Base-by-base conservation (phyloP, 2,888 invertebrate species). In the Tanypteryx hageni region DNA sequence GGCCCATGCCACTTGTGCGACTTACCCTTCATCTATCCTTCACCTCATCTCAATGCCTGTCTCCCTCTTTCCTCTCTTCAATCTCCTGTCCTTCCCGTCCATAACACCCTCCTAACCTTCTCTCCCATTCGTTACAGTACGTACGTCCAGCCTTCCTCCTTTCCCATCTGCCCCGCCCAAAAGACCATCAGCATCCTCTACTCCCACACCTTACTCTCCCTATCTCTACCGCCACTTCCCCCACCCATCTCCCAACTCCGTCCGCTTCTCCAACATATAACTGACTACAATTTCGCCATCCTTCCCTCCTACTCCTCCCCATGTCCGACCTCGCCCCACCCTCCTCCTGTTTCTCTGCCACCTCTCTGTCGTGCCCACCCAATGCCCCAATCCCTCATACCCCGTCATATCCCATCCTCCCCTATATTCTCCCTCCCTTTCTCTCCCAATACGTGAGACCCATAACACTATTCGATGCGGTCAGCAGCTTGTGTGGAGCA, bases 391-490 rank as follows among this genome's bases (percentile, higher is more conserved):
- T 44, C 44, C 44, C 44, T 44, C 44, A 44, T 44, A 44, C 44
- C 44, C 44, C 44, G 44, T 44, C 44, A 44, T 44, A 44, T 44
- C 44, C 44, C 44, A 3, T 44, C 44, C 44, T 44, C 44, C 44
- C 44, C 44, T 44, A 3, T 44, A 44, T 44, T 44, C 44, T 44
- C 44, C 5, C 44, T 44, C 44, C 44, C 44, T 44, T 44, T 44
- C 44, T 44, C 44, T 44, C 44, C 22, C 27, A 27, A 76, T 68
- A 68, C 68, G n/a, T 22, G 68, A 68, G n/a, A 11, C 18, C n/a
- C 76, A 44, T 44, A 76, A 76, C 76, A 76, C 22, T 76, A 27
- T 76, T 76, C 76, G 27, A 27, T 76, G 76, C 76, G 76, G 76
- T 76, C 76, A 76, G 22, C 76, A 22, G 68, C 68, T 68, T 68